Conservation (phyloP, 2,888 invertebrate genomes). For the Cataglyphis albicans region DNA sequence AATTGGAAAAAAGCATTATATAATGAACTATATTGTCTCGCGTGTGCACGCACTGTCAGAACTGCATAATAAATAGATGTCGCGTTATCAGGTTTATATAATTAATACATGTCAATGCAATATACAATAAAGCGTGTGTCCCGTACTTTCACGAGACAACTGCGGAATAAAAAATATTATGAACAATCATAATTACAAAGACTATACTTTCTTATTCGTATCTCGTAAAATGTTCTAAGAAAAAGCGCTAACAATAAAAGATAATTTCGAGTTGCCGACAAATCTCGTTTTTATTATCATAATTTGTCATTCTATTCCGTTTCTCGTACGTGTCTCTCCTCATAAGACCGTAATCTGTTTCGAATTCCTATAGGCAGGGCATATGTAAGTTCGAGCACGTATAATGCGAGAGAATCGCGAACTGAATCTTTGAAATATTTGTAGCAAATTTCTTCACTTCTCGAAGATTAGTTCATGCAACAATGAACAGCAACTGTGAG, state of each 20-base stretch:
- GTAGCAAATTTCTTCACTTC: background rate
- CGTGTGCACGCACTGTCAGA: background rate
- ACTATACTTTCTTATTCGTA: background rate
- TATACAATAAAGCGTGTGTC: background rate
- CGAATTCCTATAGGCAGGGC: background rate
- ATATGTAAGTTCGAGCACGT: constrained; percentile 4
- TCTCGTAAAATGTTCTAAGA: background rate
- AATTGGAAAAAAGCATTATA: background rate
- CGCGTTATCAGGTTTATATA: background rate
- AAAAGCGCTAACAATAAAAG: background rate
- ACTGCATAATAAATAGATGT: background rate
- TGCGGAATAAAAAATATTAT: background rate
- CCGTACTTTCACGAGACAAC: background rate
- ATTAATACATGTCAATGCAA: constrained; percentile 9
- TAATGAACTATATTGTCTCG: background rate
- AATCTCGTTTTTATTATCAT: background rate
- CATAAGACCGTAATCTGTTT: background rate
- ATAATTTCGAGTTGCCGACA: background rate
- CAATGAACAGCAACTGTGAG: background rate
- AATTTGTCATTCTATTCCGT: background rate
- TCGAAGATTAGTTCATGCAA: background rate
- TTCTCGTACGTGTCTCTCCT: background rate
- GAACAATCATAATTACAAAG: background rate
- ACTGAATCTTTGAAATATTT: background rate
- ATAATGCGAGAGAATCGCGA: background rate